Base-by-base conservation (phyloP, 2,888 invertebrate genomes). In the Limulus polyphemus region DNA sequence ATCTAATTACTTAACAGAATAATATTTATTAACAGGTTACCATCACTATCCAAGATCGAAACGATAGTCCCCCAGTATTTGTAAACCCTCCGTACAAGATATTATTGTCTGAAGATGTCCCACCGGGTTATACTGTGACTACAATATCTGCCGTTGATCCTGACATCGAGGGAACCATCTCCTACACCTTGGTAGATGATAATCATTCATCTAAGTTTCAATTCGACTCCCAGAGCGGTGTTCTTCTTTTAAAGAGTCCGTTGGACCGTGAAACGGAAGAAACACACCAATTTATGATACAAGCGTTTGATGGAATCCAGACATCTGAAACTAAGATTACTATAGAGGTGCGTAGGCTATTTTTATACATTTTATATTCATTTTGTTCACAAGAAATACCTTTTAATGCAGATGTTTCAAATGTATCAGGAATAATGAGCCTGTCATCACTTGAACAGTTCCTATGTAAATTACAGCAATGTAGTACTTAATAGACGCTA, bases 31-130 rank as follows among this genome's bases (percentile, higher is more conserved):
- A 84, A 10, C 81, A 83, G 71, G 81, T 92, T 46, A 78, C 80
- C 62, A 85, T 94, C 47, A 82, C 82, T 69, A 83, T 93, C 64
- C 78, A 89, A 57, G 92, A 92, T 75, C 89, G 89, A 75, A 92
- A 92, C 76, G 92, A 92, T 75, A 91, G 91, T 73, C 86, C 88
- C 66, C 92, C 92, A 0, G 83, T 89, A 4, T 92, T 92, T 75
- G 88, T 90, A 75, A 83, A 85, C 67, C 83, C 85, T 49, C 86
- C 86, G 14, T 79, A 85, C 70, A 82, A 82, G 58, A 88, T 85
- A 75, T 81, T 83, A 61, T 86, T 91, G 1, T 90, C 90, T 2
- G 92, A 93, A 75, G 91, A 92, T 75, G 81, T 90, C 64, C 85
- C 88, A 50, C 85, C 87, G 2, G 90, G 90, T 10, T 86, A 88